Evolutionary conservation across 2,888 invertebrate genomes (phyloP), one percentile per base, ranked within the genome.

Genomic region (Hylaea fasciaria): DNA sequence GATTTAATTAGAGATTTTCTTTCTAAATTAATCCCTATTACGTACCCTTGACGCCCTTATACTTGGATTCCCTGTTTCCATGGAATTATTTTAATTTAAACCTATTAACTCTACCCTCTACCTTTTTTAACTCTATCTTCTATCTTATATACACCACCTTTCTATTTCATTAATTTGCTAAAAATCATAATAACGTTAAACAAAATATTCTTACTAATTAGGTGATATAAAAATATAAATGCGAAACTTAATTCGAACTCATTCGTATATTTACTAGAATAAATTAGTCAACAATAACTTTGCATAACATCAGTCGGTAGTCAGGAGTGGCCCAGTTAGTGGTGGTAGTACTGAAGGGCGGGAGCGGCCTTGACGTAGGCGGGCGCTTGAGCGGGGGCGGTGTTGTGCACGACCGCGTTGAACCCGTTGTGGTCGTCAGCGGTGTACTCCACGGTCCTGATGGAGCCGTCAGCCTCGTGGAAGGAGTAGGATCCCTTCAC

Each of bases 401-500:
- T 73, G 81, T 83, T 82, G 81, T 84, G 84, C 52, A 87, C 86
- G 40, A 87, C 83, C 56, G 88, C 85, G 82, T 88, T 89, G 80
- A 88, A 88, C 39, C 93, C 93, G 74, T 80, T 89, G 84, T 93
- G 92, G 74, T 90, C 91, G 64, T 93, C 93, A 63, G 93, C 92
- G 74, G 92, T 79, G 86, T 93, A 93, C 78, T 93, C 87, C 66
- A 93, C 93, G 65, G 91, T 93, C 68, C 93, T 86, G 78, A 91
- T 76, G 80, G 93, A 93, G 74, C 93, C 93, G 74, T 93, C 93
- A 50, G 93, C 91, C 75, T 93, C 93, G 66, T 90, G 88, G 71
- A 93, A 81, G 13, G 92, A 91, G 87, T 93, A 93, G 11, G 89
- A 86, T 71, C 93, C 93, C 77, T 91, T 91, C 66, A 93, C 93